Percentiles rank a stretch among this genome's conserved stretches.
These are phyloP conservation scores for Thymelicus acteon DNA, from an alignment of 2,888 invertebrate species.

Conservation along the genomic window DNA sequence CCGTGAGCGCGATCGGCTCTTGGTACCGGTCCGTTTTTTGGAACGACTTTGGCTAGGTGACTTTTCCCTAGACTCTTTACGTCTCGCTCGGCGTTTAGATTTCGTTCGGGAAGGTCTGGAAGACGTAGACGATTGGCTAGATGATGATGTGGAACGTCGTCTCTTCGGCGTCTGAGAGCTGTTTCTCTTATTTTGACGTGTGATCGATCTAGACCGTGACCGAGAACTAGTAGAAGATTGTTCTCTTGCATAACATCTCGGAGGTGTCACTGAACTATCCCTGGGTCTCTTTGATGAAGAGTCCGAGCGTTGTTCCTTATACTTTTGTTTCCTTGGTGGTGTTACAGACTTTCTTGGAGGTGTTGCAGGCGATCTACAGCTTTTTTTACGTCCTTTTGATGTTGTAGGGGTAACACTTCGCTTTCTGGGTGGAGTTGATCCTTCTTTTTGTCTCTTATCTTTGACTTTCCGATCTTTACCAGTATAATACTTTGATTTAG, in stretches of 20 bases:
- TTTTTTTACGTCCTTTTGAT: slow-evolving; percentile 53
- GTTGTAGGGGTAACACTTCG: slow-evolving; percentile 48
- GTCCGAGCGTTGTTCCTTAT: slow-evolving; percentile 54
- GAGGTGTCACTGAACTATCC: slow-evolving; percentile 72
- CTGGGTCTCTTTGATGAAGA: slow-evolving; percentile 57
- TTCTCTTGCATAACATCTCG: slow-evolving; percentile 69
- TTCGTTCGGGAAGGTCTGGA: slow-evolving; percentile 54
- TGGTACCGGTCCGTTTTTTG: slow-evolving; percentile 53
- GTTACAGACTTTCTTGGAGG: slow-evolving; percentile 58
- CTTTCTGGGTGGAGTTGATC: slow-evolving; percentile 55
- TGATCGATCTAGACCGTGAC: slow-evolving; percentile 58
- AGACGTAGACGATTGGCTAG: slow-evolving; percentile 56
- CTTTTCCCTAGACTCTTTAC: slow-evolving; percentile 52
- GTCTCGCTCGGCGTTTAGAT: slow-evolving; percentile 53
- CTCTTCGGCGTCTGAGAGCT: slow-evolving; percentile 50
- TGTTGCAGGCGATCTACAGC: slow-evolving; percentile 59
- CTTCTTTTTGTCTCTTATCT: slow-evolving; percentile 51
- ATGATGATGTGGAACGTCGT: slow-evolving; percentile 48
- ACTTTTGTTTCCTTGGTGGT: slow-evolving; percentile 59
- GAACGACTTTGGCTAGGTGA: slow-evolving; percentile 61
- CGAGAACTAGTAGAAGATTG: slow-evolving; percentile 62
- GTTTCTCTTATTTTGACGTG: slow-evolving; percentile 53
- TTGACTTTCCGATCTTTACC: slow-evolving; percentile 55
- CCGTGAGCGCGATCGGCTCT: slow-evolving; percentile 46
- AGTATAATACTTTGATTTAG: slow-evolving; percentile 53